Evolutionary conservation across 2,888 invertebrate species (phyloP), one percentile per base, ranked within the genome.

Genomic region (Conops quadrifasciatus): DNA sequence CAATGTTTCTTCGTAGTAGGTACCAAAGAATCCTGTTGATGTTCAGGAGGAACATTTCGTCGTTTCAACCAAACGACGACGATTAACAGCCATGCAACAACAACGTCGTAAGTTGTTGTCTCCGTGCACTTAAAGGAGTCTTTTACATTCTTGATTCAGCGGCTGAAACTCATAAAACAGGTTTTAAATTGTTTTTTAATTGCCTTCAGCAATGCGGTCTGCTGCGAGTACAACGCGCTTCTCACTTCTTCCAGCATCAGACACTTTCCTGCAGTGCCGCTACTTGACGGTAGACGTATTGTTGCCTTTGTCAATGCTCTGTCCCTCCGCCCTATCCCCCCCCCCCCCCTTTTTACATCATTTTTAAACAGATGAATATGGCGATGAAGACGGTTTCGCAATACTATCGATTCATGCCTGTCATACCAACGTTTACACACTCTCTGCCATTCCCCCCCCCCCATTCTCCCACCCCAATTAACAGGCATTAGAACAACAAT

Each of bases 131-230:
- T 47, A 68, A 60, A 68, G 13, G 2, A 64, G 58, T 49, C 28
- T 63, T 63, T 63, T 63, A 63, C 26, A 43, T 11, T 49, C 30
- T 21, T 26, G 47, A 19, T 49, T n/a, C 30, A 28, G 59, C 59
- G 45, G 47, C 59, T 51, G 68, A 60, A 49, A 68, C n/a, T 68
- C 68, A 68, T 68, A 60, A 68, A 67, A 51, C 68, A 62, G 47
- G 60, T 68, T 66, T 45, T 60, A 68, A 68, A 68, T 68, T 62
- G 68, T 60, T 62, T 68, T 58, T 68, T 68, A 68, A 68, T 68
- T 68, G 68, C 68, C 24, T 36, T 36, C 36, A 36, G 36, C 36
- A 36, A 36, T 36, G 36, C 36, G 9, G 36, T 7, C 36, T 36
- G 36, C 36, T 36, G 9, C 36, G 9, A 36, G 9, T n/a, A n/a